These are phyloP conservation scores for Podarcis raffonei DNA, from an alignment of 2,113 vertebrate genomes.

Conservation along the genomic window DNA sequence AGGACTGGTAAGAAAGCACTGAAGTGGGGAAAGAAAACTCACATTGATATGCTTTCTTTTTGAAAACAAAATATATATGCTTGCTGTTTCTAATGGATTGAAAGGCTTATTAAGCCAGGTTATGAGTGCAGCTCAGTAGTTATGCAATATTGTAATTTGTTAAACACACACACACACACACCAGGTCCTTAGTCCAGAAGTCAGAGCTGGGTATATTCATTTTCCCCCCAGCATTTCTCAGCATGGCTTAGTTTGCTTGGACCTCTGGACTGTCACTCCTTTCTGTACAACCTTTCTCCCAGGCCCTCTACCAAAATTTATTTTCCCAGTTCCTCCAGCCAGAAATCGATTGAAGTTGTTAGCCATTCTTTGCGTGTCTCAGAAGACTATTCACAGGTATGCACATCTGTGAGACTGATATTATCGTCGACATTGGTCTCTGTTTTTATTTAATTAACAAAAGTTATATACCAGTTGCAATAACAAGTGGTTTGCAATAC, in stretches of 20 bases:
- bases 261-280: no score
- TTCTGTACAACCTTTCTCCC: not conserved
- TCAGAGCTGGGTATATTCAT: not conserved
- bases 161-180: no score
- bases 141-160: not conserved
- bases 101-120: not conserved
- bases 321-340: not conserved
- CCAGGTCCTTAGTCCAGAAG: not conserved
- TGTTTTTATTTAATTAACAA: no score
- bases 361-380: not conserved
- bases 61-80: not conserved
- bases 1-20: fast-evolving
- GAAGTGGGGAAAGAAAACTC: not conserved
- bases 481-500: no score
- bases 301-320: not conserved
- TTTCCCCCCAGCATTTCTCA: not conserved
- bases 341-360: not conserved
- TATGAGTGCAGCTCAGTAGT: not conserved
- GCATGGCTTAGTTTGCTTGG: not conserved
- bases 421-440: no score
- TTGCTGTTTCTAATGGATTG: no score
- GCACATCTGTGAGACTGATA: not conserved
- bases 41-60: not conserved
- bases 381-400: not conserved
- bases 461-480: no score